Conservation (phyloP, 2,113 vertebrate genomes). For the Tachuris rubrigastra region DNA sequence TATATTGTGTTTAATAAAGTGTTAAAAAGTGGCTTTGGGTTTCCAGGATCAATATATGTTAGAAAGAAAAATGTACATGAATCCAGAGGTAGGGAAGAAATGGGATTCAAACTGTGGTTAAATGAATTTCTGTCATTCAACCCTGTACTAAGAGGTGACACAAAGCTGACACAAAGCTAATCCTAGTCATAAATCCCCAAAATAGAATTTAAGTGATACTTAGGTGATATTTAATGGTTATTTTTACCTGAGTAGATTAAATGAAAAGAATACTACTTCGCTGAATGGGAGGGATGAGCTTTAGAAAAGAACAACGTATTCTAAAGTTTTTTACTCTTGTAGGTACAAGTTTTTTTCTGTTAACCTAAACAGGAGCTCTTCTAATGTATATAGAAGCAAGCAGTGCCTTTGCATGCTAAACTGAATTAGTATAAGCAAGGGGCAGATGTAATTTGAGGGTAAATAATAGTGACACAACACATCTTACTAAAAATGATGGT, state of each 20-base stretch:
- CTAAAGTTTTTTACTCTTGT: background rate
- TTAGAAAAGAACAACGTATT: background rate
- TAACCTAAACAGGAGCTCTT: background rate
- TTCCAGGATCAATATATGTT: conserved; percentile 11
- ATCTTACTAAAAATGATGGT: background rate
- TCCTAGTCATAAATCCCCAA: conserved; percentile 55
- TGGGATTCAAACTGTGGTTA: conserved; percentile 50
- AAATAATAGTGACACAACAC: background rate
- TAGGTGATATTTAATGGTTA: conserved; percentile 41
- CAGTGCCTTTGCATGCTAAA: background rate
- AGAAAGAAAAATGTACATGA: conserved; percentile 29
- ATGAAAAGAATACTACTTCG: background rate
- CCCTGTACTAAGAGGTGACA: conserved; percentile 25
- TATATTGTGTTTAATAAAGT: conserved; percentile 56
- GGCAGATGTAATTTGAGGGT: background rate
- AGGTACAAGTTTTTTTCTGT: background rate
- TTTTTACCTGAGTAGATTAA: conserved; percentile 45
- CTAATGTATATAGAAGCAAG: background rate
- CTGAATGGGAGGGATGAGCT: background rate
- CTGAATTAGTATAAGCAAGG: background rate
- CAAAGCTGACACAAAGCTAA: conserved; percentile 47
- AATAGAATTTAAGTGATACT: conserved; percentile 54
- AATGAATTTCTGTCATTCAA: conserved; percentile 47
- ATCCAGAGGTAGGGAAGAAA: conserved; percentile 29
- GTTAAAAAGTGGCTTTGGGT: conserved; percentile 36